Base-by-base conservation (phyloP, 2,888 invertebrate species). In the Metopia argyrocephala region DNA sequence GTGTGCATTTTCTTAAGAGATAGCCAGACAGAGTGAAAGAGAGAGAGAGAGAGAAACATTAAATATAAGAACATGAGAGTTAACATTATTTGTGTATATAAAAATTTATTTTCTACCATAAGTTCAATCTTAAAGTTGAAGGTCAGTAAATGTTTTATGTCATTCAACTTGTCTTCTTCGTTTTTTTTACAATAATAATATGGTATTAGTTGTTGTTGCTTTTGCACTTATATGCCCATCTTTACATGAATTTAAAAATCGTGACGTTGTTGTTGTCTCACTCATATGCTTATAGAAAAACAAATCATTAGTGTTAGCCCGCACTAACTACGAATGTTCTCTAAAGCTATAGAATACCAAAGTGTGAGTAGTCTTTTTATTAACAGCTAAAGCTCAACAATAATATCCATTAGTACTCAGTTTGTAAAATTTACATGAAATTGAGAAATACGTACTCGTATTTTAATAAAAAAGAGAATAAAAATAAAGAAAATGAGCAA, bases 91-190 rank as follows among this genome's bases (percentile, higher is more conserved):
- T n/a, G n/a, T n/a, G n/a, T n/a, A 38, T 31, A 21, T 54, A 27
- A 54, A 69, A 59, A 31, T 50, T 75, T 38, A 59, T 83, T 74
- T 38, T 66, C 78, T 69, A 81, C 78, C 74, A 65, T 81, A 81
- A 81, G 89, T 89, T 89, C 89, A 89, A 89, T 89, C 88, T 85
- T 86, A 87, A 88, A 89, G 89, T 89, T 89, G 90, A 89, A 89
- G 89, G 89, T 89, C 90, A 89, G 89, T 89, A 86, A 88, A 88
- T 89, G 88, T 89, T 90, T 90, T 90, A 89, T 90, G 89, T 89
- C 89, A 89, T 89, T 89, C 90, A 89, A 89, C 89, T 89, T 90
- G 89, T 86, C 78, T 82, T 82, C 78, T 76, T 83, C 75, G 54
- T 54, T 50, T 62, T 56, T 45, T 21, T 18, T 65, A 27, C 12